Conservation (phyloP, 2,797 vertebrate species). For the Delichon dasypus region DNA sequence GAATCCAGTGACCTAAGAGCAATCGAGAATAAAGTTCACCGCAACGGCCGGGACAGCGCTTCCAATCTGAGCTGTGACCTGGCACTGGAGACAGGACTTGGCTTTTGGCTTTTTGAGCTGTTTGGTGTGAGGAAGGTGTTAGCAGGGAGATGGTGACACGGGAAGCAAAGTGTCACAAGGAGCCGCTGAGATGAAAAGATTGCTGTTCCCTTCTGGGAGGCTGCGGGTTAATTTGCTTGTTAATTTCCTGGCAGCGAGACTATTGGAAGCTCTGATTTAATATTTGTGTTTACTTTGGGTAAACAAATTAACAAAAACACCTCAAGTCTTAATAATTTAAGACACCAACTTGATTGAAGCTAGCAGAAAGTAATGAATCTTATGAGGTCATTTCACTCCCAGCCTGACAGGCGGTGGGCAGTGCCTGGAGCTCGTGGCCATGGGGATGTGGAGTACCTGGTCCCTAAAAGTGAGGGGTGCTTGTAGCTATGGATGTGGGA, state of each 20-base stretch:
- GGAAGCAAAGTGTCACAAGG: not conserved
- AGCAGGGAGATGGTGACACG: rapidly evolving
- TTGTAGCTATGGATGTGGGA: not conserved
- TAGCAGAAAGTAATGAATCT: not conserved
- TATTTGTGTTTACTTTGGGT: slow-evolving; percentile 5
- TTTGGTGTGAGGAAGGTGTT: not conserved
- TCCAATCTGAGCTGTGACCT: slow-evolving; percentile 18
- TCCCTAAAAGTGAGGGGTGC: rapidly evolving
- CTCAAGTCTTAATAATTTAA: slow-evolving; percentile 47
- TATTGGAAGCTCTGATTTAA: slow-evolving; percentile 41
- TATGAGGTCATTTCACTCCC: not conserved
- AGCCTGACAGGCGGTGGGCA: not conserved
- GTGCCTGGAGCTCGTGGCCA: not conserved
- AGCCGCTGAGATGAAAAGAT: not conserved
- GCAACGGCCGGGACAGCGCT: not conserved
- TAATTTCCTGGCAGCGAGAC: slow-evolving; percentile 8
- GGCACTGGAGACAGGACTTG: not conserved
- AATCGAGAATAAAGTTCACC: slow-evolving; percentile 51
- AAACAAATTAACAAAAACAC: slow-evolving; percentile 45
- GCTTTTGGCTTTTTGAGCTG: not conserved
- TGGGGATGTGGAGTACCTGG: rapidly evolving
- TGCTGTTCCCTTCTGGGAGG: not conserved
- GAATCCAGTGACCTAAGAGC: slow-evolving; percentile 67
- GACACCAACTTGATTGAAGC: not conserved
- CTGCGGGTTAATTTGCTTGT: slow-evolving; percentile 3